A percentile compares a stretch with the other conserved stretches of the same genome.
Conservation (phyloP, 2,113 vertebrate species). For the Trachemys scripta region DNA sequence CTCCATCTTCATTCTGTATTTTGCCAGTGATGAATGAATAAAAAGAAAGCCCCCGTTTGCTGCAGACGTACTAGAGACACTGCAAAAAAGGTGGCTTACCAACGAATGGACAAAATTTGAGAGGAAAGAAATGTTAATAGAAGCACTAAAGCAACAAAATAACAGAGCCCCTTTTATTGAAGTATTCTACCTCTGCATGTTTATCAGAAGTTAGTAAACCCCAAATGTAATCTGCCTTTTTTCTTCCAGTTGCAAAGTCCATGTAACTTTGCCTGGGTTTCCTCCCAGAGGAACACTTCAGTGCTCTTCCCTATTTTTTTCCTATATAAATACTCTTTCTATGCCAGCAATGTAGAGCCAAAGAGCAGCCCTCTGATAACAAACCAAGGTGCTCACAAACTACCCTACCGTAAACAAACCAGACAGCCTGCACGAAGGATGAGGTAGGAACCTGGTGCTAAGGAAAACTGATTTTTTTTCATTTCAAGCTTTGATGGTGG, state of each 20-base stretch:
- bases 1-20: not conserved
- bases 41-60: not conserved
- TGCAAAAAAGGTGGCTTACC: not conserved
- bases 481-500: not conserved
- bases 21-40: not conserved
- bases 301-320: not conserved
- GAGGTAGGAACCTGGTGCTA: not conserved
- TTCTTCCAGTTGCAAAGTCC: accelerated
- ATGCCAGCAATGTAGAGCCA: not conserved
- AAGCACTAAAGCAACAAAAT: not conserved
- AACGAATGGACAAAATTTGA: not conserved
- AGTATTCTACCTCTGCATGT: not conserved
- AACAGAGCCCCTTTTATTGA: not conserved
- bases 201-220: not conserved
- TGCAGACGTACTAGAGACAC: not conserved
- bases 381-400: not conserved
- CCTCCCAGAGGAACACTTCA: not conserved
- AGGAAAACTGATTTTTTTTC: not conserved
- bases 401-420: accelerated
- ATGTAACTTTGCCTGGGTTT: accelerated
- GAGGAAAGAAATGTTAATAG: not conserved
- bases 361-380: not conserved
- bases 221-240: not conserved
- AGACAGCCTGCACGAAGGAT: accelerated
- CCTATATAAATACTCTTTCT: not conserved